Conservation (phyloP, 2,888 invertebrate species). For the Epiblema foenella region DNA sequence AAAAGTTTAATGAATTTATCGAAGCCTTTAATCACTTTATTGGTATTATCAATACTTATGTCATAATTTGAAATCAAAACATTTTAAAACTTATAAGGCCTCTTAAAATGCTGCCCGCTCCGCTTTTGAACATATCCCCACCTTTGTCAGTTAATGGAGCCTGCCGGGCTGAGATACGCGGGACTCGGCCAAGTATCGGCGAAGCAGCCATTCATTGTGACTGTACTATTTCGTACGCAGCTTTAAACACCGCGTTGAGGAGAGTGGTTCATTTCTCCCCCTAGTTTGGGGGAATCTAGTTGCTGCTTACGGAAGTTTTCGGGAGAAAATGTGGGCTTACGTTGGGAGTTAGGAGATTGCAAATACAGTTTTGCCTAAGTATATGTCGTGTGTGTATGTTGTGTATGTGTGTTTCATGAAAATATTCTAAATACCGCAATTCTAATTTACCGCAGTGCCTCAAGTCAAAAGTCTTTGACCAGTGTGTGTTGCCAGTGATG, state of each 20-base stretch:
- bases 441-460: too few species aligned
- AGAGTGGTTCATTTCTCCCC: slow-evolving; percentile 25
- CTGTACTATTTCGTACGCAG: slow-evolving; percentile 55
- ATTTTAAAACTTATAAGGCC: too few species aligned
- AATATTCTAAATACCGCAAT: not conserved
- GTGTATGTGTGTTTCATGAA: not conserved
- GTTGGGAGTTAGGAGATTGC: slow-evolving; percentile 1
- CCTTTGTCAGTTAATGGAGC: slow-evolving; percentile 67
- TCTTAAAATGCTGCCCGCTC: slow-evolving; percentile 29
- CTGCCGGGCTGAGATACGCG: slow-evolving; percentile 72
- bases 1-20: too few species aligned
- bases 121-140: slow-evolving; percentile 37
- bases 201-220: slow-evolving; percentile 66
- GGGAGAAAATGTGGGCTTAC: slow-evolving; percentile 1
- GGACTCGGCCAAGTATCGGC: slow-evolving; percentile 53
- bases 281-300: slow-evolving; percentile 26
- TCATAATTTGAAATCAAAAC: too few species aligned
- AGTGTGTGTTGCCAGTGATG: too few species aligned
- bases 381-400: not conserved
- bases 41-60: too few species aligned
- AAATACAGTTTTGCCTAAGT: not conserved
- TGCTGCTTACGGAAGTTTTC: slow-evolving; percentile 12
- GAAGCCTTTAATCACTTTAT: too few species aligned
- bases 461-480: too few species aligned
- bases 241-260: slow-evolving; percentile 33